Evolutionary conservation across 2,888 invertebrate genomes (phyloP), one percentile per base, ranked within the genome.

Genomic region (Ceramica pisi): DNA sequence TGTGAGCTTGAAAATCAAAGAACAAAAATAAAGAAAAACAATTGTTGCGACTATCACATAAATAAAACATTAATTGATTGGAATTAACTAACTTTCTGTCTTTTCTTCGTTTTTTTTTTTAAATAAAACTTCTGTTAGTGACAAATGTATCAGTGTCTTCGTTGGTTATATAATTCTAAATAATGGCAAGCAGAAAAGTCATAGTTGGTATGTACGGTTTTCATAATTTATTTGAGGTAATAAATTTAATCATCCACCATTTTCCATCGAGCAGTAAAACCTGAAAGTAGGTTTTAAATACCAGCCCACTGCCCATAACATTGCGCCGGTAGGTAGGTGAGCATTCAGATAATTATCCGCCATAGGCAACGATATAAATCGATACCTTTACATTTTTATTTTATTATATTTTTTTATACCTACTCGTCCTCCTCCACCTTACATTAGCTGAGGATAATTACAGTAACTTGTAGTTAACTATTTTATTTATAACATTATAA

Each of bases 151-250:
- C 12, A 38, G 19, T n/a, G 5, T 35, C 59, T 61, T 31, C 26
- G 31, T 61, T 73, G 63, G 80, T 92, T 91, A 92, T 75, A 90
- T 93, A 92, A 91, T 67, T 63, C 26, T 67, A 67, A 83, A 85
- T 56, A 80, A 94, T 95, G 95, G 89, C 93, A 83, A 86, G 91
- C 60, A 90, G 86, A 63, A 94, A 90, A 86, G 85, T 94, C 41
- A 69, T 94, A 76, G 85, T 94, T 46, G 94, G 94, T 94, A 71
- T 31, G 71, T 71, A 87, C 69, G 88, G 50, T 38, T 21, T 31
- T 71, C 7, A 1, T 48, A 31, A 23, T 57, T 14, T 41, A 16
- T 67, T 57, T 21, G 19, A n/a, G 10, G 16, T 9, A n/a, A n/a
- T n/a, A n/a, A n/a, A n/a, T n/a, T n/a, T n/a, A n/a, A n/a, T 23